phyloP scores from a whole-genome alignment of 1,140 invertebrate genomes.

The Ceratina japonica region DNA sequence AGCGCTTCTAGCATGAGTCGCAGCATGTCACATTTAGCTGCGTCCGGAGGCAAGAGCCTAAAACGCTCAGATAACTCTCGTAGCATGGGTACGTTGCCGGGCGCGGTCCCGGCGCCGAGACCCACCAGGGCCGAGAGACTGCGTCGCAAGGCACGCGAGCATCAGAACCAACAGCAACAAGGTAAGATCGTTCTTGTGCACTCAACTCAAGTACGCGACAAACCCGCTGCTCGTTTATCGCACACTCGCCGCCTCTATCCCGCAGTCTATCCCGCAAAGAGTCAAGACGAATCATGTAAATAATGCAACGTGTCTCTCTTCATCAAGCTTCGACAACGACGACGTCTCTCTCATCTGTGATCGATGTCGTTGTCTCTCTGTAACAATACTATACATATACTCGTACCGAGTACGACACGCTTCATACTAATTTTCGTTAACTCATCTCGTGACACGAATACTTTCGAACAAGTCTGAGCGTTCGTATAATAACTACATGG shows the following conservation, averaged over 20 bases:
- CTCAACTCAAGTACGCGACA: conserved; percentile 62
- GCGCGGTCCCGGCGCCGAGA: conserved; percentile 75
- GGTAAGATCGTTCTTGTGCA: conserved; percentile 76
- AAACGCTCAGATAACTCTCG: conserved; percentile 79
- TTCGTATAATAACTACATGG: background rate
- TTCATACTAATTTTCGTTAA: conserved; percentile 7
- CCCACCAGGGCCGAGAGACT: conserved; percentile 81
- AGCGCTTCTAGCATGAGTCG: conserved; percentile 82
- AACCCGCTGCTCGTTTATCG: background rate
- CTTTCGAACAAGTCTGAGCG: background rate
- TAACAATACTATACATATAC: no score
- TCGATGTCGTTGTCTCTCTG: background rate
- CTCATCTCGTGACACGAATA: background rate
- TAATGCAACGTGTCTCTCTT: background rate
- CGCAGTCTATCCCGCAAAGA: background rate
- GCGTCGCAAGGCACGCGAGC: conserved; percentile 79
- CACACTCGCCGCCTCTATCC: no score
- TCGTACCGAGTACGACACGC: background rate
- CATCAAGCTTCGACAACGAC: no score
- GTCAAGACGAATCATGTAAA: background rate
- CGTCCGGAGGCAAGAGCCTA: conserved; percentile 71
- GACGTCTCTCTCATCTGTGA: no score
- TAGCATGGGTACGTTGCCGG: conserved; percentile 80
- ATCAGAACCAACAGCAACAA: conserved; percentile 72
- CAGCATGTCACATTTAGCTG: conserved; percentile 85